Base-by-base conservation (phyloP, 2,797 vertebrate genomes). In the Sciaenops ocellatus region DNA sequence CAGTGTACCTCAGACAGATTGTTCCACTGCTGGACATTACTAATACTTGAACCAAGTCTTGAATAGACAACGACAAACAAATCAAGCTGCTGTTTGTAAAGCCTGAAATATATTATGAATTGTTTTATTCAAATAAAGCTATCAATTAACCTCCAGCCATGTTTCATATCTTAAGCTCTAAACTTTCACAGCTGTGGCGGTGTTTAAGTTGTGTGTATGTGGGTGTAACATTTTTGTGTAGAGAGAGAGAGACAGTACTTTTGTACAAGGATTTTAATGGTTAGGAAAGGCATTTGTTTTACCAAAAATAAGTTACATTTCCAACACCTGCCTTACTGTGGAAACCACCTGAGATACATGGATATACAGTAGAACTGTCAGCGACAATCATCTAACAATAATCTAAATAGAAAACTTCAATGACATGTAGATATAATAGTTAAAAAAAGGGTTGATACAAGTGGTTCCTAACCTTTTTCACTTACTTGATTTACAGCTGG, bases 221-320 rank as follows among this genome's bases (percentile, higher is more conserved):
- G 26, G 62, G 2, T 0, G 18, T 15, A 42, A 24, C 1, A 6
- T 41, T 26, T 41, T 2, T 66, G 6, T 60, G 6, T 42, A 1
- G 1, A 28, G 28, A 65, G 46, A 56, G 7, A 41, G 38, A 54
- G 18, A 34, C 0, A 2, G 1, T 2, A 65, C 28, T 20, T 34
- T 3, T 78, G 34, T 41, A 28, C 30, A 61, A 3, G 3, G 2
- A 47, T 56, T 64, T 67, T 65, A 81, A 57, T 62, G 12, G 11
- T 34, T 16, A 42, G 47, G 48, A 46, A 76, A 59, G 6, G 17
- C 18, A 64, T 41, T 69, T 56, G 42, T 38, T 38, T 38, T 7
- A 38, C 34, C 34, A 78, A 64, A 81, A 74, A 84, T 65, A 52
- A 71, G 51, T 79, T 61, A 15, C 6, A 52, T 4, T 56, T 16